A percentile compares a stretch with the other conserved stretches of the same genome.
These are phyloP conservation scores for Tauraco hartlaubi DNA, from an alignment of 2,797 vertebrate species.

Conservation along the genomic window DNA sequence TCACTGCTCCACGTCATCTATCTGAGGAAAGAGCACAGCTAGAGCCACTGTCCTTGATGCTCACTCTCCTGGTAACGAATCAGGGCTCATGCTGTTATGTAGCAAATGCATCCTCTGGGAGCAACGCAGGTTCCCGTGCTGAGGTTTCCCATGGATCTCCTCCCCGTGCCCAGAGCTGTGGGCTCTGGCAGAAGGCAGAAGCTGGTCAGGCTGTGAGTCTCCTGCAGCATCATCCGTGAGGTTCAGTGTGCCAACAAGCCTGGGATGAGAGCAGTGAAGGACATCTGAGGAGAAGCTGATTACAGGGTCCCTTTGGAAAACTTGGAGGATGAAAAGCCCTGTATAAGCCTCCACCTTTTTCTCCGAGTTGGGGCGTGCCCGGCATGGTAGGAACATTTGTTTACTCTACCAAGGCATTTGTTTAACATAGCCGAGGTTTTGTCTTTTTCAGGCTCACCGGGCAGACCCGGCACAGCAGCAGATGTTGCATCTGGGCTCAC, in stretches of 20 bases:
- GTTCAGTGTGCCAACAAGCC: background rate
- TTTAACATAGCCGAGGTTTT: background rate
- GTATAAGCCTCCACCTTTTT: background rate
- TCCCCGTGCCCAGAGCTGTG: background rate
- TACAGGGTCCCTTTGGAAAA: background rate
- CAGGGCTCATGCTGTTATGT: rapidly evolving
- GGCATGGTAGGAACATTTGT: background rate
- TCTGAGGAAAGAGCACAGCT: background rate
- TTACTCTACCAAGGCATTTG: constrained; percentile 14
- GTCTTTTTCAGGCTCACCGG: background rate
- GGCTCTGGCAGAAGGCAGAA: background rate
- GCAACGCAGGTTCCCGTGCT: rapidly evolving
- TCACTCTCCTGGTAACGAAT: background rate
- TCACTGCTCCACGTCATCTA: background rate
- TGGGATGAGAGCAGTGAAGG: background rate
- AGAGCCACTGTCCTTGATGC: background rate
- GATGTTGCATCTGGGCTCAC: constrained; percentile 41
- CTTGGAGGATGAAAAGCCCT: background rate
- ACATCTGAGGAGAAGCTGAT: background rate
- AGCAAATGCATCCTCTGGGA: background rate
- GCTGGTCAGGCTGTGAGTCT: no score
- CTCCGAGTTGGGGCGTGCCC: background rate
- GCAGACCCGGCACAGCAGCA: constrained; percentile 17
- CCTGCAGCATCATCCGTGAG: background rate
- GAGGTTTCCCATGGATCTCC: background rate